Percentiles rank a stretch among this genome's conserved stretches.
phyloP scores from a whole-genome alignment of 2,797 vertebrate genomes.

The Astyanax mexicanus region DNA sequence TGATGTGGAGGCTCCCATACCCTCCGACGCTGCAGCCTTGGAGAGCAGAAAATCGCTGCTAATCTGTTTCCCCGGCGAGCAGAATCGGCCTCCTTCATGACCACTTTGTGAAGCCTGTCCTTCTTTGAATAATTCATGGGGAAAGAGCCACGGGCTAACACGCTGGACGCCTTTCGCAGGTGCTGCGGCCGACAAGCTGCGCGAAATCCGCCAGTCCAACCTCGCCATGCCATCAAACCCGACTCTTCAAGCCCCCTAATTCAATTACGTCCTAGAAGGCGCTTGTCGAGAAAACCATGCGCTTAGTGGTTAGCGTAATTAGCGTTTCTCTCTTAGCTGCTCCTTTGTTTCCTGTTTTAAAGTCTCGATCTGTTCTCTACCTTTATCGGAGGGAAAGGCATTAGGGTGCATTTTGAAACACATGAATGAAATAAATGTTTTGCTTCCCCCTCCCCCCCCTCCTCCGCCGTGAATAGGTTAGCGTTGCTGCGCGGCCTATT shows the following conservation, averaged over 20 bases:
- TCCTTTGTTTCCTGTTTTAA: slow-evolving; percentile 21
- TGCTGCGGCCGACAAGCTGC: slow-evolving; percentile 71
- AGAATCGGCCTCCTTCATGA: slow-evolving; percentile 65
- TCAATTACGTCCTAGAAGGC: slow-evolving; percentile 54
- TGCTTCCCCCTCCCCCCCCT: background rate
- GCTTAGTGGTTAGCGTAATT: slow-evolving; percentile 10
- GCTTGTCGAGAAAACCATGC: background rate
- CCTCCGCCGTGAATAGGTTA: slow-evolving; percentile 18
- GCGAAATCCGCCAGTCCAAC: slow-evolving; percentile 38
- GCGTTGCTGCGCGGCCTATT: slow-evolving; percentile 60
- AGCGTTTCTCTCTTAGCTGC: slow-evolving; percentile 27
- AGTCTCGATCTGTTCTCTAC: slow-evolving; percentile 26
- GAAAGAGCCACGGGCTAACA: slow-evolving; percentile 74
- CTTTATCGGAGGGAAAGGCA: slow-evolving; percentile 28
- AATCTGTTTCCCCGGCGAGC: slow-evolving; percentile 80
- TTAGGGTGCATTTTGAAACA: slow-evolving; percentile 38
- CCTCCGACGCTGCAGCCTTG: slow-evolving; percentile 32
- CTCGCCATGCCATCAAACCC: slow-evolving; percentile 26
- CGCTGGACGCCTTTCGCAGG: slow-evolving; percentile 62
- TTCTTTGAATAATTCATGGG: slow-evolving; percentile 81
- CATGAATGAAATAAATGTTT: slow-evolving; percentile 43
- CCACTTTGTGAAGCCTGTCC: slow-evolving; percentile 72
- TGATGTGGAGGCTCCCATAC: background rate
- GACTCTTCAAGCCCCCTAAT: slow-evolving; percentile 40
- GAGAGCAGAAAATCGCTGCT: slow-evolving; percentile 72